These are phyloP conservation scores for Junonia oenone DNA, from an alignment of 2,888 invertebrate genomes.

Conservation along the genomic window DNA sequence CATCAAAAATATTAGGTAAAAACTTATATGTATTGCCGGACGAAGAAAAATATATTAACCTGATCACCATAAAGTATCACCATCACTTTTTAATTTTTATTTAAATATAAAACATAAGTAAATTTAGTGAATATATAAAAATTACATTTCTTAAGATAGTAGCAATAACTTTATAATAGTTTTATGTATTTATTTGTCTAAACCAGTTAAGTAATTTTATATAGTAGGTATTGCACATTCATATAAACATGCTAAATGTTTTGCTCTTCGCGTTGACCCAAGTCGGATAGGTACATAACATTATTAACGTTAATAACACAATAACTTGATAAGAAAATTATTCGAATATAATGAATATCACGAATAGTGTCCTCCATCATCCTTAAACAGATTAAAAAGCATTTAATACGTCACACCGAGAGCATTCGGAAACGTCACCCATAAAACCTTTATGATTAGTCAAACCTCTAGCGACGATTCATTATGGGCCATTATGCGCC, in stretches of 20 bases:
- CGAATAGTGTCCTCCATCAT: not conserved
- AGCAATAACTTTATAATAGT: too few relatives aligned
- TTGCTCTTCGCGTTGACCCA: not conserved
- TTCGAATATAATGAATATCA: not conserved
- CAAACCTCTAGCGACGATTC: constrained; percentile 74
- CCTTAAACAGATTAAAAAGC: constrained; percentile 23
- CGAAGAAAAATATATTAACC: too few relatives aligned
- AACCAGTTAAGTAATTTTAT: too few relatives aligned
- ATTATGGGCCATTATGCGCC: constrained; percentile 77
- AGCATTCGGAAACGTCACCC: constrained; percentile 61
- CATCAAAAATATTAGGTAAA: too few relatives aligned
- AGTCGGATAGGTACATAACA: not conserved
- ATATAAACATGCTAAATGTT: not conserved
- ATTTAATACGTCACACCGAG: constrained; percentile 50
- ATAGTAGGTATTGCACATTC: not conserved
- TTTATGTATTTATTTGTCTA: too few relatives aligned
- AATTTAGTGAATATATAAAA: too few relatives aligned
- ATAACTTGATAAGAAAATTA: not conserved
- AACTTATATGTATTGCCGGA: too few relatives aligned
- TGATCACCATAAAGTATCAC: too few relatives aligned
- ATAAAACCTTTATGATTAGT: constrained; percentile 79
- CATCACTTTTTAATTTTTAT: too few relatives aligned
- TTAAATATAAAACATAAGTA: too few relatives aligned
- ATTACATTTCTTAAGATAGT: too few relatives aligned
- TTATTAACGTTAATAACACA: not conserved